Conservation (phyloP, 2,797 vertebrate species). For the Crenichthys baileyi region DNA sequence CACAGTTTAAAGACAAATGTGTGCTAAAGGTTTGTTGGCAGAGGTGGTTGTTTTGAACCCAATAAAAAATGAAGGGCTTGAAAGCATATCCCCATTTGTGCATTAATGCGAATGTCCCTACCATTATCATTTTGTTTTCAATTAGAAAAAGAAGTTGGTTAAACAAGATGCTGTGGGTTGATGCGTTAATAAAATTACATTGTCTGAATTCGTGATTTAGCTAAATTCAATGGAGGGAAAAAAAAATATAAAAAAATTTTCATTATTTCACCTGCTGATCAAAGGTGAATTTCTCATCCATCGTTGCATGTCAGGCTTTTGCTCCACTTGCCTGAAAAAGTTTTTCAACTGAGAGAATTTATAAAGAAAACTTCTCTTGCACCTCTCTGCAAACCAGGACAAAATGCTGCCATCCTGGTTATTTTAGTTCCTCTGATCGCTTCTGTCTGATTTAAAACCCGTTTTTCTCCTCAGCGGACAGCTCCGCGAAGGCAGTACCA, state of each 20-base stretch:
- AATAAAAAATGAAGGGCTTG: not conserved
- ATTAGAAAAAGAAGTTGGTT: not conserved
- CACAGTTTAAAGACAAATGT: not conserved
- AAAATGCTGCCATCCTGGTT: no score
- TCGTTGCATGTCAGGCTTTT: not conserved
- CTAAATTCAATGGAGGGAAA: not conserved
- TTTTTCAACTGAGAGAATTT: not conserved
- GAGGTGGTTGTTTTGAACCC: not conserved
- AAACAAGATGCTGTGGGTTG: not conserved
- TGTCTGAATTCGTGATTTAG: not conserved
- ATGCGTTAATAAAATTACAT: not conserved
- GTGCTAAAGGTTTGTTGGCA: not conserved
- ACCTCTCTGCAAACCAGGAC: not conserved
- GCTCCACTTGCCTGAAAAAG: not conserved
- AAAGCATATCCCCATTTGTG: not conserved
- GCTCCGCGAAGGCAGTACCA: slow-evolving; percentile 94
- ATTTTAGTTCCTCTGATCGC: not conserved
- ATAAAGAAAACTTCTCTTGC: not conserved
- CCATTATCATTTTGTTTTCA: not conserved
- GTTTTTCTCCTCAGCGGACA: slow-evolving; percentile 82
- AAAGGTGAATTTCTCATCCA: not conserved
- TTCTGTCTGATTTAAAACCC: not conserved
- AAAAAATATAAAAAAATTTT: not conserved
- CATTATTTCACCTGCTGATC: not conserved
- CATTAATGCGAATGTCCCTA: not conserved